A percentile compares a stretch with the other conserved stretches of the same genome.
phyloP scores from a whole-genome alignment of 1,140 invertebrate genomes.

The Polyergus mexicanus region DNA sequence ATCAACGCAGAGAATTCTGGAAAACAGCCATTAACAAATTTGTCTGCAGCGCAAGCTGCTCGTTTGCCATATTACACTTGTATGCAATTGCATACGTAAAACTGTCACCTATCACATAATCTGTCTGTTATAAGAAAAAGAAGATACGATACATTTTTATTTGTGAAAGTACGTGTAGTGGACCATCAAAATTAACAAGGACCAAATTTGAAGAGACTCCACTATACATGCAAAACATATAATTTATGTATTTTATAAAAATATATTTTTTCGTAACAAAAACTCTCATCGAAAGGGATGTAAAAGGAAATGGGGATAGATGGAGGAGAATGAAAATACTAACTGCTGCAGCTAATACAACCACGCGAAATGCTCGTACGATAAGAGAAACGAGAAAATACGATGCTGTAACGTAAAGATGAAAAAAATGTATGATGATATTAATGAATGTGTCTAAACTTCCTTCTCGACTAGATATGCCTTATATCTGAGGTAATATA shows the following conservation, averaged over 20 bases:
- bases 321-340: slow-evolving; percentile 50
- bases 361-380: slow-evolving; percentile 29
- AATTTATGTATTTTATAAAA: not conserved
- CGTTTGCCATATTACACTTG: too few species aligned
- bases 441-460: slow-evolving; percentile 74
- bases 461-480: slow-evolving; percentile 52
- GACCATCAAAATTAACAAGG: too few species aligned
- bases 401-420: slow-evolving; percentile 75
- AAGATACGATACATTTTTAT: too few species aligned
- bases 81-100: too few species aligned
- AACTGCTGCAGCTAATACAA: slow-evolving; percentile 43
- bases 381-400: slow-evolving; percentile 63
- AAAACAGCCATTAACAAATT: too few species aligned
- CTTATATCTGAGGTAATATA: slow-evolving; percentile 51
- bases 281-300: not conserved
- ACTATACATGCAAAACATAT: not conserved
- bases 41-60: too few species aligned
- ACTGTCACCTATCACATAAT: too few species aligned
- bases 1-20: too few species aligned
- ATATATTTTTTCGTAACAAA: slow-evolving; percentile 1
- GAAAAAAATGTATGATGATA: slow-evolving; percentile 77
- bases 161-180: too few species aligned
- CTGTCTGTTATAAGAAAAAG: too few species aligned
- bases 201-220: too few species aligned
- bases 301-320: slow-evolving; percentile 34